phyloP scores from a whole-genome alignment of 1,140 invertebrate genomes.

The Trichomalopsis sarcophagae region DNA sequence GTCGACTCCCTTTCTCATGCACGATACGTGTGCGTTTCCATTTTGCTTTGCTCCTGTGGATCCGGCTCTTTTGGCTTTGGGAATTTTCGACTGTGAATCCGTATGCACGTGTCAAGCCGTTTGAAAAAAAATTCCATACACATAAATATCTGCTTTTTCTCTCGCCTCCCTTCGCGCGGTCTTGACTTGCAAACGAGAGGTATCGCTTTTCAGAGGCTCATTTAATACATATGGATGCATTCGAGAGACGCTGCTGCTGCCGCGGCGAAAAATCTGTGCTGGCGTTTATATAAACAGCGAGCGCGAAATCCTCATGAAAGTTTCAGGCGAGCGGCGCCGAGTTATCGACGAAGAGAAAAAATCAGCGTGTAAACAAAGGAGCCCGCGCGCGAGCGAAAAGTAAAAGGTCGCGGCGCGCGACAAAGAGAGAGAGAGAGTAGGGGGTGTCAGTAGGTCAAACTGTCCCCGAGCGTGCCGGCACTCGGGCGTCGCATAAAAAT shows the following conservation, averaged over 20 bases:
- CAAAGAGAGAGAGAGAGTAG: background rate
- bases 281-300: background rate
- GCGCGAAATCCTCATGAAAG: background rate
- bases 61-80: background rate
- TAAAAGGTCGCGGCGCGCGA: background rate
- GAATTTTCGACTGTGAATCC: background rate
- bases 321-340: background rate
- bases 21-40: background rate
- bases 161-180: background rate
- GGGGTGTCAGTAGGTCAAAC: slow-evolving; percentile 19
- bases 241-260: background rate
- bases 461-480: background rate
- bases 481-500: slow-evolving; percentile 34
- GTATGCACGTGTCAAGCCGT: too few relatives aligned
- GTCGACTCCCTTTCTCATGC: background rate
- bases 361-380: background rate
- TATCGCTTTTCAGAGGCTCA: background rate
- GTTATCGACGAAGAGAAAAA: background rate
- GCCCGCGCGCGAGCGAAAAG: background rate
- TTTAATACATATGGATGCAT: background rate
- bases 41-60: background rate
- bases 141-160: too few relatives aligned
- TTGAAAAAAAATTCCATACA: background rate
- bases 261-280: background rate
- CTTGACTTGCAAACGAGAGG: background rate